Base-by-base conservation (phyloP, 2,113 vertebrate genomes). In the Thermophis baileyi region DNA sequence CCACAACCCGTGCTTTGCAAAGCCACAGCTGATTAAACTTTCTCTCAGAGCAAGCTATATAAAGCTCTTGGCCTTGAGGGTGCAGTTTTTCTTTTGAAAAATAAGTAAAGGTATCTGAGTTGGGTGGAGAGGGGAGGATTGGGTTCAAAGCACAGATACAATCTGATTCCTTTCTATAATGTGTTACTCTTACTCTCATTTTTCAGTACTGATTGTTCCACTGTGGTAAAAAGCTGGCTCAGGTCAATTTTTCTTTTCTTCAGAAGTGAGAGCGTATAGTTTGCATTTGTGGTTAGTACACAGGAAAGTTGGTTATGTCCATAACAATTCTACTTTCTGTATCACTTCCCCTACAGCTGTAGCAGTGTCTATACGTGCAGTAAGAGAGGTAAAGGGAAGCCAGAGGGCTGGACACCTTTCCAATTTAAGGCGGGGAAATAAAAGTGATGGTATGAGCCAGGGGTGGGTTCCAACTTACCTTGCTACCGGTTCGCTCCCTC, bases 21-120 rank as follows among this genome's bases (percentile, higher is more conserved):
- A 93, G 44, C 93, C 90, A 85, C 3, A 12, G 54, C 51, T 5
- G n/a, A 89, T 93, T 91, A 47, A 85, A 89, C 90, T 91, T 88
- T 30, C 87, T 47, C n/a, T 30, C n/a, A 51, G 44, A 63, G 87
- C 63, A 24, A 89, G 69, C 35, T 85, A 85, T 53, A 91, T 46
- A 69, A 27, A 91, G 25, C 49, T n/a, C 49, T 40, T 24, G 27
- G 53, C 27, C n/a, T 18, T 57, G 44, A 81, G 44, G 9, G 30
- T 74, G 69, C 88, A 88, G 24, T 49, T 24, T 30, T 24, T 27
- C 90, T 44, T 30, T 40, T 54, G 35, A 25, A 55, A 86, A 93
- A 47, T 11, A 55, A 46, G 30, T 51, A 57, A 51, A 90, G 50
- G 46, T 86, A 85, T 85, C 25, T 47, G 35, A 9, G 44, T 20